Conservation (phyloP, 2,888 invertebrate species). For the Megamerina dolium region DNA sequence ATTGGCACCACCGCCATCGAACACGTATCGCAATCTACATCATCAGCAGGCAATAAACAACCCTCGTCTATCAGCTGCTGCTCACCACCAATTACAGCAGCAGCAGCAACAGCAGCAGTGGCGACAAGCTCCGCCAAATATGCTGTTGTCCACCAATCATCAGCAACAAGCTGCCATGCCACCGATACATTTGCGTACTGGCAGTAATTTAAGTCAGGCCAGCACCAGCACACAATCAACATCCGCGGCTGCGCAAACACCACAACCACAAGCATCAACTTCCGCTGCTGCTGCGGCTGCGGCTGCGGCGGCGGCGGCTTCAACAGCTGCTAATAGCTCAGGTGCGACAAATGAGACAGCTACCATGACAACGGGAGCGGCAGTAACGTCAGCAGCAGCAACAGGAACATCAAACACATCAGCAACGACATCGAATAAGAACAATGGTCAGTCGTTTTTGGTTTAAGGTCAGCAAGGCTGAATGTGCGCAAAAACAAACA, state of each 20-base stretch:
- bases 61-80: constrained; percentile 20
- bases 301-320: constrained; percentile 28
- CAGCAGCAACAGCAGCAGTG: constrained; percentile 23
- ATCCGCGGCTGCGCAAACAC: constrained; percentile 33
- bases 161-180: constrained; percentile 29
- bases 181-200: constrained; percentile 43
- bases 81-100: constrained; percentile 16
- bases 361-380: constrained; percentile 24
- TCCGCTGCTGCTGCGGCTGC: constrained; percentile 24
- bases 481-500: too few relatives aligned
- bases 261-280: constrained; percentile 30
- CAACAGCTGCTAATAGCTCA: constrained; percentile 24
- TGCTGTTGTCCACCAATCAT: constrained; percentile 19
- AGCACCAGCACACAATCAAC: constrained; percentile 46
- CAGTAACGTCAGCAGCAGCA: constrained; percentile 10
- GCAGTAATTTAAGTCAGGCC: constrained; percentile 45
- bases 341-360: constrained; percentile 19
- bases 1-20: constrained; percentile 23
- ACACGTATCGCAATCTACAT: constrained; percentile 18
- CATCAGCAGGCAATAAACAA: constrained; percentile 18
- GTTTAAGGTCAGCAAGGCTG: constrained; percentile 31
- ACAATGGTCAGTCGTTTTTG: constrained; percentile 45
- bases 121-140: constrained; percentile 19
- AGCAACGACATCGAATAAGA: constrained; percentile 25
- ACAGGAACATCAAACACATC: constrained; percentile 27